These are phyloP conservation scores for Adelognathus sp. DNA, from an alignment of 2,888 invertebrate genomes.

Conservation along the genomic window DNA sequence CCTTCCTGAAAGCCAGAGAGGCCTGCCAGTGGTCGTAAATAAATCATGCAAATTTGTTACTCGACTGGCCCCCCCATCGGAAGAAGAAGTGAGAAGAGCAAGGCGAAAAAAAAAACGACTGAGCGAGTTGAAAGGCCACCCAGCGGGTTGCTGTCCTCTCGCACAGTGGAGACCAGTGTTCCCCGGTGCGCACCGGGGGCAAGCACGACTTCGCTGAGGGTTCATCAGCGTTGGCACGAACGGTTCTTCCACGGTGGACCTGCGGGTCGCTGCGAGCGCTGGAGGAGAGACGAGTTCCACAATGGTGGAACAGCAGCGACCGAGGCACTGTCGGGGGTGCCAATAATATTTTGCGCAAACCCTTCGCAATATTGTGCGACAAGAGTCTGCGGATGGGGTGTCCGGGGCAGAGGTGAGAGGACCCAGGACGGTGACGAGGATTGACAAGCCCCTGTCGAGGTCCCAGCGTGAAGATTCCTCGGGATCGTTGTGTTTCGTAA, in stretches of 20 bases:
- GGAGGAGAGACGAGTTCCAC: neutral
- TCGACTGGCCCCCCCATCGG: too few species aligned
- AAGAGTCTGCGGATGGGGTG: conserved; percentile 18
- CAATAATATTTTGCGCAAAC: conserved; percentile 68
- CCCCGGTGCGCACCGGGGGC: conserved; percentile 6
- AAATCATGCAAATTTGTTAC: conserved; percentile 61
- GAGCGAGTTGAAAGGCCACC: conserved; percentile 33
- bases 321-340: conserved; percentile 44
- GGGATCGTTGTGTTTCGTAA: conserved; percentile 4
- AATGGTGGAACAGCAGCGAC: conserved; percentile 22
- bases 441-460: conserved; percentile 46
- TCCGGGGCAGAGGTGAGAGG: neutral
- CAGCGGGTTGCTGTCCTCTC: conserved; percentile 36
- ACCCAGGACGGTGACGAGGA: conserved; percentile 50
- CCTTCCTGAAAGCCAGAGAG: neutral
- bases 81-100: conserved; percentile 12
- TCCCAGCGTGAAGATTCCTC: conserved; percentile 43
- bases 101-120: neutral
- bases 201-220: conserved; percentile 5
- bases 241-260: neutral
- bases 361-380: conserved; percentile 60
- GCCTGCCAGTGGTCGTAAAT: conserved; percentile 56
- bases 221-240: conserved; percentile 3
- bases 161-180: neutral
- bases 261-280: neutral